These are phyloP conservation scores for Ceryle rudis DNA, from an alignment of 2,797 vertebrate species.

Conservation along the genomic window DNA sequence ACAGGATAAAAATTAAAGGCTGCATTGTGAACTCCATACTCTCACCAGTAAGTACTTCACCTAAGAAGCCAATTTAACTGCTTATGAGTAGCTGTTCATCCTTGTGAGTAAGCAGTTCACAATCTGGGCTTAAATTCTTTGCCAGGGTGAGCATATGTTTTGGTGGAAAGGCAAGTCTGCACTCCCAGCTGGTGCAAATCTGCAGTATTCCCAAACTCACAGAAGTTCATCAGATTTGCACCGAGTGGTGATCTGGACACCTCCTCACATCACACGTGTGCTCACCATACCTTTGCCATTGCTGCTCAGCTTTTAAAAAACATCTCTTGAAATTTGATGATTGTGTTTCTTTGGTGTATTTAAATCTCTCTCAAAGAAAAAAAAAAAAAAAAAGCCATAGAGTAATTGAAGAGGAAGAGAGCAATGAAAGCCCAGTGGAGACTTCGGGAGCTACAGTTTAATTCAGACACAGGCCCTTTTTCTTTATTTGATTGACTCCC, in stretches of 20 bases:
- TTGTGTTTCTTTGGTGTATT: background rate
- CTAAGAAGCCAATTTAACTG: background rate
- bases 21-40: background rate
- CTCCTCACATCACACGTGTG: background rate
- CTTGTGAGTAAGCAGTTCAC: conserved; percentile 22
- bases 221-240: background rate
- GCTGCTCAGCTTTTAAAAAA: background rate
- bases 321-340: background rate
- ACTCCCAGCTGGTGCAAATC: conserved; percentile 9
- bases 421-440: background rate
- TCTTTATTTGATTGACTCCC: background rate
- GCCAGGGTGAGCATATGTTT: conserved; percentile 50
- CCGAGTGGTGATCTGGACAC: background rate
- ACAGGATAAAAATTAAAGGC: conserved; percentile 29
- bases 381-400: background rate
- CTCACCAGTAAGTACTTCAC: background rate
- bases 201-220: background rate
- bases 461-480: background rate
- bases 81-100: background rate
- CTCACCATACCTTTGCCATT: background rate
- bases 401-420: background rate
- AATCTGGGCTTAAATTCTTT: conserved; percentile 31
- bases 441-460: background rate
- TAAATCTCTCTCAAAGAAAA: background rate
- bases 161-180: background rate